phyloP scores from a whole-genome alignment of 2,113 vertebrate genomes.

The Gopherus evgoodei region DNA sequence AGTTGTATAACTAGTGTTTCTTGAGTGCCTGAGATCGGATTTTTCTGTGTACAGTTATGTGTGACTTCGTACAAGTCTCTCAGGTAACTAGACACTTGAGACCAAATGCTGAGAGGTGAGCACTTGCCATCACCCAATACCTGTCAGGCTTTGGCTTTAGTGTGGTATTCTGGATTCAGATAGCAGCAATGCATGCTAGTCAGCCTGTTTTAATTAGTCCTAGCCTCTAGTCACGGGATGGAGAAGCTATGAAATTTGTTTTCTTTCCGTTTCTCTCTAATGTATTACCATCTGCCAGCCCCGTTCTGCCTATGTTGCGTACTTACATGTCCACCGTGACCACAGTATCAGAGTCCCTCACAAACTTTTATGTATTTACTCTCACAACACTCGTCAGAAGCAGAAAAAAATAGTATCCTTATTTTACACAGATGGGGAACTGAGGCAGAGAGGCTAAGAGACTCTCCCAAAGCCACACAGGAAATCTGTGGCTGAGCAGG shows the following conservation, averaged over 20 bases:
- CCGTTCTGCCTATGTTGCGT: neutral
- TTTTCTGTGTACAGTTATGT: neutral
- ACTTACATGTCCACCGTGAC: neutral
- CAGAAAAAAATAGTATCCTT: neutral
- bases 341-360: neutral
- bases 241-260: neutral
- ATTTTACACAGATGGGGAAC: neutral
- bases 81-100: neutral
- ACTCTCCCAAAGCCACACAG: neutral
- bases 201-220: neutral
- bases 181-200: neutral
- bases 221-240: neutral
- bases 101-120: neutral
- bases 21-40: neutral
- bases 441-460: neutral
- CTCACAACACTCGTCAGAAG: neutral
- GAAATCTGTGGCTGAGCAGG: neutral
- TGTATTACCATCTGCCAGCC: neutral
- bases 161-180: neutral
- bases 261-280: neutral
- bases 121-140: accelerated
- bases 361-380: neutral
- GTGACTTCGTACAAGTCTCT: neutral
- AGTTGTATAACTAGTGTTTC: neutral
- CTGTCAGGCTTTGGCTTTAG: neutral